Base-by-base conservation (phyloP, 1,140 invertebrate species). In the Lordiphosa clarofinis region DNA sequence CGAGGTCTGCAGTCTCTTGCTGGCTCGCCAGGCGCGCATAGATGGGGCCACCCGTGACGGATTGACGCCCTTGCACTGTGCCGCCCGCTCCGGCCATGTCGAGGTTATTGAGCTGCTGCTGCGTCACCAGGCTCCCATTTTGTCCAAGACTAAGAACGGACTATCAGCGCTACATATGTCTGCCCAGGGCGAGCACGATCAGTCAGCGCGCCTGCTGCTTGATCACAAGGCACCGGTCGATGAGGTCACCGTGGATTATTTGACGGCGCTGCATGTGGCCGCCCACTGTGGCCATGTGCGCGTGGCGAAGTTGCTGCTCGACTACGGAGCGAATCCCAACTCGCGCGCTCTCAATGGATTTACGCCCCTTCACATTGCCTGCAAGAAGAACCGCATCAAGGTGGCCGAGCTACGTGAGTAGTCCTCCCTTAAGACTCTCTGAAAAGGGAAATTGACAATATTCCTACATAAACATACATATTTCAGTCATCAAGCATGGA, bases 371-470 rank as follows among this genome's bases (percentile, higher is more conserved):
- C 98, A 99, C 87, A 99, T 99, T 88, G 98, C 98, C 33, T 99
- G 98, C 90, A 99, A 99, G 90, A 99, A 99, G 90, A 99, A 99
- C 90, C 91, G 98, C 31, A 96, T 99, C 61, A 97, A 98, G 88
- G 94, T 99, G 35, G 98, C 99, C 4, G 98, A 99, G 90, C 89
- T 99, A 54, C 91, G 43, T 46, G 13, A 46, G 43, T 99, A 19
- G 1, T 7, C 6, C 7, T 5, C 28, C 7, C 2, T 31, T 31
- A 8, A 31, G 28, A 31, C 21, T 5, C 21, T 24, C 1, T 7
- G 38, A 2, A 40, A 8, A 13, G 3, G 15, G 7, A 15, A 40
- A 40, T 5, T 38, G 37, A 38, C 5, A 13, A 4, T 11, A 4
- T 38, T 38, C 36, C 36, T 10, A 38, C 4, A 38, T 11, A 38